Evolutionary conservation across 2,888 invertebrate genomes (phyloP), one percentile per base, ranked within the genome.

Genomic region (Saturnia japonica): DNA sequence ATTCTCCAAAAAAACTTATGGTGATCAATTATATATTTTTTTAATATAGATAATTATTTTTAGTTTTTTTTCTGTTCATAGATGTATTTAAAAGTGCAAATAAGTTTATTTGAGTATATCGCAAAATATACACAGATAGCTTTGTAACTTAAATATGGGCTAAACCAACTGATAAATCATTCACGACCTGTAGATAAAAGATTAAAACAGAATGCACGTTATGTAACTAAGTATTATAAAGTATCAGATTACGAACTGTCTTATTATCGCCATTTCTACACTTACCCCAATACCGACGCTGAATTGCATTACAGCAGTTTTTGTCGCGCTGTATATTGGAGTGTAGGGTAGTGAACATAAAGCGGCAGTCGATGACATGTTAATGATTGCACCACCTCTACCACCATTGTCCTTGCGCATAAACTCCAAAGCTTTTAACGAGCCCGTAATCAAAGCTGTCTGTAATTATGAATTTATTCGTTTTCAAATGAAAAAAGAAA

Each of bases 391-490:
- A 0, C 87, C 87, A 0, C 87, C 86, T 71, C 76, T 76, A 0
- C 85, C 85, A 0, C 82, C 83, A 43, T 80, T 74, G 47, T 84
- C 82, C 72, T 80, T 78, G 0, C 83, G 77, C 86, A 87, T 87
- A 62, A 82, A 67, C 25, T 84, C 80, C 19, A 83, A 70, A 1
- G 82, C 83, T 71, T 83, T 83, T 6, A 85, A 72, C 0, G 82
- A 80, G 14, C 82, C 77, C 8, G 79, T 81, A 1, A 84, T 74
- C 0, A 84, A 28, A 4, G 84, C 85, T 0, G 80, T 80, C 86
- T 86, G 77, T 25, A 79, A 79, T 57, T 57, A 54, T 40, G 22
- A 51, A 40, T 68, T 28, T 25, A 60, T 11, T 3, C 47, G 0
- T 47, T 19, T 47, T 12, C 12, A 45, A 1, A 47, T 47, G 14